Conservation (phyloP, 2,797 vertebrate genomes). For the Pseudomugil tenellus region DNA sequence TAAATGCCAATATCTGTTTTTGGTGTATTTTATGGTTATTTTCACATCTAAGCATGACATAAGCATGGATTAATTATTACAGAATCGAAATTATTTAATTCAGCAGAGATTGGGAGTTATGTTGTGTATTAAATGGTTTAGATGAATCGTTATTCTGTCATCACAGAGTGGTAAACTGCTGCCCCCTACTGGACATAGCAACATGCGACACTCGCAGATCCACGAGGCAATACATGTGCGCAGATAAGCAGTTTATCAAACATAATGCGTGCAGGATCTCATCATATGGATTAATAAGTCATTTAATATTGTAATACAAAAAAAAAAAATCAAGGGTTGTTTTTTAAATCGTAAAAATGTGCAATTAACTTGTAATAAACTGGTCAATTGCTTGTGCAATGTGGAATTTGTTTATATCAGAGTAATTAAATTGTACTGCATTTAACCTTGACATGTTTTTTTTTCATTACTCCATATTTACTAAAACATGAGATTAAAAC, state of each 20-base stretch:
- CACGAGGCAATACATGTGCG: slow-evolving; percentile 40
- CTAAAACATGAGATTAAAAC: not conserved
- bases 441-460: not conserved
- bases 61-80: not conserved
- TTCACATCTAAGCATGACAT: not conserved
- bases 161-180: slow-evolving; percentile 34
- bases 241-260: slow-evolving; percentile 7
- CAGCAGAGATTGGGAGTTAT: not conserved
- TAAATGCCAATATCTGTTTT: slow-evolving; percentile 75
- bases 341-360: too few species aligned
- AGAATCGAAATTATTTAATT: not conserved
- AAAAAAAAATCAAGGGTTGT: too few species aligned
- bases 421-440: not conserved
- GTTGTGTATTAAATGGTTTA: slow-evolving; percentile 1
- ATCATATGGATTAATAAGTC: not conserved
- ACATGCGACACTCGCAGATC: not conserved
- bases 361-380: not conserved
- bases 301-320: too few species aligned
- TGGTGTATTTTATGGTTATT: slow-evolving; percentile 30
- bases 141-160: not conserved
- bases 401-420: not conserved
- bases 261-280: not conserved
- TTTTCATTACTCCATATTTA: not conserved
- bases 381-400: not conserved
- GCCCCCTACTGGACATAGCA: slow-evolving; percentile 46